Base-by-base conservation (phyloP, 92 coral and sea anemone species). In the Palythoa caribaeorum region DNA sequence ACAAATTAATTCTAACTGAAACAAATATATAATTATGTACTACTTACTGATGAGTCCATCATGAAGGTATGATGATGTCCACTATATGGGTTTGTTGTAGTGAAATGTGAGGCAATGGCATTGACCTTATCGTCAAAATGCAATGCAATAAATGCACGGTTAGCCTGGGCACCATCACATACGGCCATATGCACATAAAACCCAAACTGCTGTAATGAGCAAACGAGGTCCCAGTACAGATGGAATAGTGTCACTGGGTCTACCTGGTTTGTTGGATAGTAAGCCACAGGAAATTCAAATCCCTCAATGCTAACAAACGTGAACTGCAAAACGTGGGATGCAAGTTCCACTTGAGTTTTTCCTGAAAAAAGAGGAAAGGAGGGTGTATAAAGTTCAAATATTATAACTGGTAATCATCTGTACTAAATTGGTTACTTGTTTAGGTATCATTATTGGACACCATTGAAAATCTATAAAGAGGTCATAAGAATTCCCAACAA, bases 131-230 rank as follows among this genome's bases (percentile, higher is more conserved):
- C 63, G 68, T 90, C 93, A 83, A 91, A 91, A 66, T 87, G 91
- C 12, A 76, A 35, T 11, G 80, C 39, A 36, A 91, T 91, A 59
- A 91, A 91, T 4, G 88, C 88, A 20, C 93, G 74, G 44, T 90
- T 87, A 28, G 87, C 83, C 52, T 91, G 91, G 10, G 93, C 89
- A 19, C 93, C 93, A 91, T 73, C 93, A 91, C 93, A 91, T 17
- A 91, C 73, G 1, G 91, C 88, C 89, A 87, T 63, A 77, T 80
- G 77, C 3, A 78, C 88, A 57, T 76, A 53, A 55, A 91, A 91
- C 35, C 57, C 70, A 39, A 69, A 63, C 48, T 91, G 80, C 12
- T 77, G 84, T 38, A 91, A 66, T 35, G 80, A n/a, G 38, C 76
- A 73, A 2, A 91, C 89, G 3, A 76, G 50, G 53, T 91, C 91